phyloP scores from a whole-genome alignment of 2,888 invertebrate species.

The Caenorhabditis virilis region DNA sequence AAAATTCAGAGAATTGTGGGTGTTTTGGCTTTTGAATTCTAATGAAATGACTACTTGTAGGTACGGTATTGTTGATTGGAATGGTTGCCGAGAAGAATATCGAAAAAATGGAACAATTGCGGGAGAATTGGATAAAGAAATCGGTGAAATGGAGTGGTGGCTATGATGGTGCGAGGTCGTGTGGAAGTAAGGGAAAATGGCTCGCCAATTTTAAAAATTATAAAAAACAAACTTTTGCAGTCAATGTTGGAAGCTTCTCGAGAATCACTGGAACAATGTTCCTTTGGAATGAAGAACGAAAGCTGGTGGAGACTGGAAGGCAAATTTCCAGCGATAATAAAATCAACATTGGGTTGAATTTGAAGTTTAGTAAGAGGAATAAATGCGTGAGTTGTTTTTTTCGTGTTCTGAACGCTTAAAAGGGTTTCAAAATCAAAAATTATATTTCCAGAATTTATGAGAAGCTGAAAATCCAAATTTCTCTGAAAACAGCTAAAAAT shows the following conservation, averaged over 20 bases:
- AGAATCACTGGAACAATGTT: conserved; percentile 85
- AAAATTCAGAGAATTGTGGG: conserved; percentile 18
- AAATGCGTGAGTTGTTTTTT: conserved; percentile 46
- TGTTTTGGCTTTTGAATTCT: too few species aligned
- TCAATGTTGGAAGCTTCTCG: conserved; percentile 77
- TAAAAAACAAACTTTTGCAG: conserved; percentile 8
- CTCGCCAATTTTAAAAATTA: not conserved
- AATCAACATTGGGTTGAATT: conserved; percentile 84
- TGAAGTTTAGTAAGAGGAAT: conserved; percentile 83
- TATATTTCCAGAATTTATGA: too few species aligned
- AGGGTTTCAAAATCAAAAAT: too few species aligned
- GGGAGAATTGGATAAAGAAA: conserved; percentile 26
- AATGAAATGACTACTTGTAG: too few species aligned
- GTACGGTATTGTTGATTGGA: conserved; percentile 34
- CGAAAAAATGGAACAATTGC: conserved; percentile 9
- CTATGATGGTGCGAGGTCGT: conserved; percentile 69
- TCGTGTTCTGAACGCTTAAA: too few species aligned
- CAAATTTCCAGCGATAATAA: conserved; percentile 57
- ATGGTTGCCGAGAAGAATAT: conserved; percentile 8
- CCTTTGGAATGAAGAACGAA: conserved; percentile 70
- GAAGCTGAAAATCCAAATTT: too few species aligned
- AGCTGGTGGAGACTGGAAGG: conserved; percentile 47
- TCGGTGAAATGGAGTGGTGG: conserved; percentile 37
- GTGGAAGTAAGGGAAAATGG: conserved; percentile 74
- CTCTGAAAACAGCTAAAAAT: too few species aligned